Conservation (phyloP, 2,113 vertebrate genomes). For the Antennarius striatus region DNA sequence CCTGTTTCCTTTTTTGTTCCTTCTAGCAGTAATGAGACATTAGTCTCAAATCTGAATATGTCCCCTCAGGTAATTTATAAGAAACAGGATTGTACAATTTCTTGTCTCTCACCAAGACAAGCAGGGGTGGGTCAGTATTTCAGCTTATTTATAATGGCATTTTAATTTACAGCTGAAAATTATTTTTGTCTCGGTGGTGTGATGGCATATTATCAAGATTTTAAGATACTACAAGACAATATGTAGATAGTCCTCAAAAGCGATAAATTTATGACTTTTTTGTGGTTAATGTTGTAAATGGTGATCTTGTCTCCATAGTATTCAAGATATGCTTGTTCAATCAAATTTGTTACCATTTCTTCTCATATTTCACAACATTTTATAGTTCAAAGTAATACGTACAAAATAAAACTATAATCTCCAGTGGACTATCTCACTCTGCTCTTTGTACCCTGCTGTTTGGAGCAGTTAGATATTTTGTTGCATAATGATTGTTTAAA, state of each 20-base stretch:
- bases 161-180: no score
- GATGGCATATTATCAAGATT: no score
- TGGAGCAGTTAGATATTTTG: slow-evolving; percentile 6
- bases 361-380: not conserved
- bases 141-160: not conserved
- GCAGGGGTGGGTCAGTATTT: not conserved
- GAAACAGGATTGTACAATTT: slow-evolving; percentile 35
- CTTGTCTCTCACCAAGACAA: slow-evolving; percentile 13
- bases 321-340: no score
- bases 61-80: slow-evolving; percentile 18
- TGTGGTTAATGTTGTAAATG: no score
- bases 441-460: slow-evolving; percentile 26
- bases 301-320: no score
- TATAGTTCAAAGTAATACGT: no score
- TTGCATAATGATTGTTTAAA: slow-evolving; percentile 28
- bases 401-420: no score
- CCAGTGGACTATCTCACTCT: not conserved
- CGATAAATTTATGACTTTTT: no score
- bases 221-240: no score
- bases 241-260: no score
- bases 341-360: no score
- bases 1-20: slow-evolving; percentile 28
- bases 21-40: slow-evolving; percentile 14
- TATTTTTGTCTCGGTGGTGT: no score
- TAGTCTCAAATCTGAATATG: slow-evolving; percentile 15